Base-by-base conservation (phyloP, 2,113 vertebrate species). In the Ciconia maguari region DNA sequence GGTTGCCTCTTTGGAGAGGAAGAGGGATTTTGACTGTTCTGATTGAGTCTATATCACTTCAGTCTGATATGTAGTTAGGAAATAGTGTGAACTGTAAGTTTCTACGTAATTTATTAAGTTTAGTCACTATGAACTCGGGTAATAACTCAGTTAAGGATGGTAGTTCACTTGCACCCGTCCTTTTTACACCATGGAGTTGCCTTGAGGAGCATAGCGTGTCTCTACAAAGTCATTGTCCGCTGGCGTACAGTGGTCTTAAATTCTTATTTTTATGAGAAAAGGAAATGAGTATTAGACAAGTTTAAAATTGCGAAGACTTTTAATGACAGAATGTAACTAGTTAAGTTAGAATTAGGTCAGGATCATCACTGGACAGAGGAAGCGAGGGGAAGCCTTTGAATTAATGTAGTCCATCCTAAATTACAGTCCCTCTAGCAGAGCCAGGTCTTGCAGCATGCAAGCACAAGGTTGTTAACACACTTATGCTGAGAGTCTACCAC, bases 381-480 rank as follows among this genome's bases (percentile, higher is more conserved):
- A 66, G 26, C 0, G 5, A 34, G 25, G 32, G 19, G 24, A 66
- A 15, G 19, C 34, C 22, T 64, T 46, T 32, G 48, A 68, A 18
- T 66, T 52, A 5, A 16, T 3, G 2, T 3, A 55, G 36, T 41
- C 27, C 8, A 5, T 46, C 75, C 30, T 29, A 36, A 87, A 69
- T 54, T 36, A 13, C 21, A 54, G 6, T 4, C 10, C 18, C 25
- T 36, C 10, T 15, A 14, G 9, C 34, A 58, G 30, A 55, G 34
- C 52, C 79, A 58, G 13, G 6, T 38, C 52, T 69, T 64, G 21
- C 61, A 87, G 12, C 32, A 1, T 4, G 27, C 10, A 34, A 30
- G 3, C 10, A 2, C 11, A 6, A 14, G 10, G 8, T 6, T 30
- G 4, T 52, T 36, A 24, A 7, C 15, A 3, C 5, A 0, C 14